phyloP scores from a whole-genome alignment of 1,140 invertebrate genomes.

The Bombus pyrosoma region DNA sequence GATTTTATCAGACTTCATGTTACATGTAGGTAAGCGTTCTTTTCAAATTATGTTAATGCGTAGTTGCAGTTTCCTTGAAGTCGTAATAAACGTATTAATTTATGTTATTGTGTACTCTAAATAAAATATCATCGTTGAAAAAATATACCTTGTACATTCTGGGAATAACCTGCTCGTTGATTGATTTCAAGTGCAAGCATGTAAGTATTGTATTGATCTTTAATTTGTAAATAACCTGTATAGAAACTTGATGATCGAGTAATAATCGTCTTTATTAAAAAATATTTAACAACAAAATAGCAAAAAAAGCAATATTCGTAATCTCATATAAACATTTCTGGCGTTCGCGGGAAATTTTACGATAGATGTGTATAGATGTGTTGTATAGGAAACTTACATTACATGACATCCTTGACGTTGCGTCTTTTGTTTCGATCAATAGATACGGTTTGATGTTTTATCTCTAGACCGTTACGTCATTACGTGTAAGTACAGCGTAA shows the following conservation, averaged over 20 bases:
- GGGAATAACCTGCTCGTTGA: constrained; percentile 18
- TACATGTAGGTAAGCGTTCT: neutral
- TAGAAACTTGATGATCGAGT: constrained; percentile 6
- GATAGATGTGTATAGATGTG: neutral
- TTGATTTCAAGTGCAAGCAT: constrained; percentile 33
- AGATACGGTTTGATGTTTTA: constrained; percentile 2
- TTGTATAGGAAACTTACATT: constrained; percentile 19
- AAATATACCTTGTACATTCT: constrained; percentile 39
- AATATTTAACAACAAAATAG: constrained; percentile 74
- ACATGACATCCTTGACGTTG: neutral
- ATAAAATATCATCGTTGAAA: constrained; percentile 27
- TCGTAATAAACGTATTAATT: constrained; percentile 10
- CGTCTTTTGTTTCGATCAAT: constrained; percentile 37
- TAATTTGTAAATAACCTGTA: constrained; percentile 39
- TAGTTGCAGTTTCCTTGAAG: neutral
- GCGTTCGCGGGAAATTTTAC: neutral
- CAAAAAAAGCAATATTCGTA: constrained; percentile 57
- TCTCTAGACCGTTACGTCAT: neutral
- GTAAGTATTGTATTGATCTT: constrained; percentile 33
- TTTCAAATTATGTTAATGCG: constrained; percentile 2
- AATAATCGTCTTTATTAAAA: constrained; percentile 76
- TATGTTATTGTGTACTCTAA: constrained; percentile 24
- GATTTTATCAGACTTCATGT: constrained; percentile 13
- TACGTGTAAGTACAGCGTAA: too few species aligned
- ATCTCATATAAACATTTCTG: constrained; percentile 5